These are phyloP conservation scores for Ichneumoninae sp. DNA, from an alignment of 2,888 invertebrate species.

Conservation along the genomic window DNA sequence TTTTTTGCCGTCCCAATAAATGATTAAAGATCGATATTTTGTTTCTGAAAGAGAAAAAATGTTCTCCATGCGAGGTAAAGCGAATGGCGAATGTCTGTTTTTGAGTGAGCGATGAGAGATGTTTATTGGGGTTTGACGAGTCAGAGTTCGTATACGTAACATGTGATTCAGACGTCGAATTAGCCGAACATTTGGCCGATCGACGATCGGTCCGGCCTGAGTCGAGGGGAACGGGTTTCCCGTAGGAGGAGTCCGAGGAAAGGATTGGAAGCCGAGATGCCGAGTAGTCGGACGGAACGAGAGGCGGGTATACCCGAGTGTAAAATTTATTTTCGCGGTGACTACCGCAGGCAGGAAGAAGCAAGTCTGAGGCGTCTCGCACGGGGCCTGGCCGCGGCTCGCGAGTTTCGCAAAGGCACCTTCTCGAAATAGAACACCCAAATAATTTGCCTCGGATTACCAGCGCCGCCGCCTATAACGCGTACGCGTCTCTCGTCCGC, in stretches of 20 bases:
- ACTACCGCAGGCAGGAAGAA: slow-evolving; percentile 73
- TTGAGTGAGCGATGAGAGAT: neutral
- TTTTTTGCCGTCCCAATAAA: too few species aligned
- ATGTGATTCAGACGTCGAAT: slow-evolving; percentile 48
- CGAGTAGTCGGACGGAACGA: slow-evolving; percentile 13
- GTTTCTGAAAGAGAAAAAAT: too few species aligned
- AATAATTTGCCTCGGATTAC: slow-evolving; percentile 85
- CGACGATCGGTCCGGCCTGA: slow-evolving; percentile 41
- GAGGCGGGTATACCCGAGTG: slow-evolving; percentile 61
- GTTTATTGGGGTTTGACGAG: neutral
- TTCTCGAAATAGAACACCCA: slow-evolving; percentile 85
- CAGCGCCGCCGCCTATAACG: slow-evolving; percentile 71
- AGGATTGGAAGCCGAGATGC: slow-evolving; percentile 44
- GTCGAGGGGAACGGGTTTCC: slow-evolving; percentile 50
- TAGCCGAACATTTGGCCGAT: slow-evolving; percentile 22
- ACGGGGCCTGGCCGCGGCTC: slow-evolving; percentile 77
- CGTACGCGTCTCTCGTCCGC: slow-evolving; percentile 52
- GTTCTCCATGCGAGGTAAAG: neutral
- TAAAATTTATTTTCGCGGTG: slow-evolving; percentile 81
- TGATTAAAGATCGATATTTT: too few species aligned
- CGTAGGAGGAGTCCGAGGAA: slow-evolving; percentile 45
- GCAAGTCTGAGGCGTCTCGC: slow-evolving; percentile 67
- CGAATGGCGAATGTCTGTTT: neutral
- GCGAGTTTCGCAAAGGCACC: slow-evolving; percentile 84
- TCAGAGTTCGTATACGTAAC: slow-evolving; percentile 22